Conservation (phyloP, 1,140 invertebrate species). For the Leptinotarsa defecta region DNA sequence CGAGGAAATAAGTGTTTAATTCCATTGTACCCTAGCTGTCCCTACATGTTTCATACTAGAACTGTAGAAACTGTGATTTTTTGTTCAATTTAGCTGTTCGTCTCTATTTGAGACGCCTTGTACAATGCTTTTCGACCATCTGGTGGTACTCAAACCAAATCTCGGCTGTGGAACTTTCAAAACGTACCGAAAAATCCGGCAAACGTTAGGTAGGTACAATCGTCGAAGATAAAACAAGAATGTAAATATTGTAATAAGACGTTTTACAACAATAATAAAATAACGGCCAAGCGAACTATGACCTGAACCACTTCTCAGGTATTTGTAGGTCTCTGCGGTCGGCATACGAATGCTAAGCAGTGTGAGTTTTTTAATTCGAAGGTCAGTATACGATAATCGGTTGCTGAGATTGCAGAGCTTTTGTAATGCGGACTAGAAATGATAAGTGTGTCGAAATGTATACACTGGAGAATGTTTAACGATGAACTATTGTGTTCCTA, state of each 20-base stretch:
- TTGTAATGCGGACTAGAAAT: neutral
- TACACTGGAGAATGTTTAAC: too few relatives aligned
- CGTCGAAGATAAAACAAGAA: neutral
- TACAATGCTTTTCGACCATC: neutral
- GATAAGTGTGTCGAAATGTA: too few relatives aligned
- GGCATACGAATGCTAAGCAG: neutral
- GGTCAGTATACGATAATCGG: neutral
- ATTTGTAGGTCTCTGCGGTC: neutral
- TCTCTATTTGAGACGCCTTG: neutral
- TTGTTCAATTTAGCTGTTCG: too few relatives aligned
- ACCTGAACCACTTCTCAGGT: neutral
- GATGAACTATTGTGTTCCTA: too few relatives aligned
- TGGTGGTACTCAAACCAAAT: neutral
- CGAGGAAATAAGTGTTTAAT: neutral
- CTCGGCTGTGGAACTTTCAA: neutral
- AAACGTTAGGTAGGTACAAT: neutral
- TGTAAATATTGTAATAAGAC: neutral
- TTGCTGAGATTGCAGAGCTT: neutral
- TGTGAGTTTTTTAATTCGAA: neutral
- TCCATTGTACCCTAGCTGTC: too few relatives aligned
- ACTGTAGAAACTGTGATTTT: neutral
- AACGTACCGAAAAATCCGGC: neutral
- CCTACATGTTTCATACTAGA: neutral
- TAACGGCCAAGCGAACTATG: neutral
- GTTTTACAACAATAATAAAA: neutral